Evolutionary conservation across 2,113 vertebrate genomes (phyloP).

Genomic region (Paradoxurus hermaphroditus): DNA sequence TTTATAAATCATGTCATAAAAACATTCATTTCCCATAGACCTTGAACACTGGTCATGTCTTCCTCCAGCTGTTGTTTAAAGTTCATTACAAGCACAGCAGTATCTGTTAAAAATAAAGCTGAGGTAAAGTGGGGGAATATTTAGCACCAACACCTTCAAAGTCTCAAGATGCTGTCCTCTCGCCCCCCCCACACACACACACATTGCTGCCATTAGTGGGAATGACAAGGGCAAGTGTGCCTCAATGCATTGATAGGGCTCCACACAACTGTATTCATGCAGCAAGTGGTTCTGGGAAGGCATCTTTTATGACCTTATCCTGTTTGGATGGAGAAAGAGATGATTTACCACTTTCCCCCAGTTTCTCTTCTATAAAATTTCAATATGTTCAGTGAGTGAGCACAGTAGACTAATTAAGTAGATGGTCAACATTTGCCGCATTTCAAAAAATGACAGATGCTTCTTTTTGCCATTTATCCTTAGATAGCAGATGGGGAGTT

Average conservation of each 20-base stretch:
- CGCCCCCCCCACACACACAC: not conserved
- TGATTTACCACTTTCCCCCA: not conserved
- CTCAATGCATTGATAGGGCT: not conserved
- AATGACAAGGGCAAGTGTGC: not conserved
- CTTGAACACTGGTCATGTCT: conserved; percentile 53
- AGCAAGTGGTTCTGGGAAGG: not conserved
- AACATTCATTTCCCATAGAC: conserved; percentile 54
- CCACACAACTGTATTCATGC: not conserved
- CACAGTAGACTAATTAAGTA: conserved; percentile 23
- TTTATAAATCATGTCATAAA: conserved; percentile 73
- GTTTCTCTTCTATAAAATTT: conserved; percentile 43
- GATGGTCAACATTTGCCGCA: conserved; percentile 20
- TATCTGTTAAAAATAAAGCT: conserved; percentile 15
- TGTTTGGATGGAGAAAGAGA: conserved; percentile 45
- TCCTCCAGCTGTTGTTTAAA: conserved; percentile 58
- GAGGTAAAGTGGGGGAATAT: not conserved
- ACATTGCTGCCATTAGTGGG: not conserved
- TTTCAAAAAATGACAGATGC: not conserved
- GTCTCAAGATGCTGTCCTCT: not conserved
- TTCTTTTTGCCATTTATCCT: not conserved
- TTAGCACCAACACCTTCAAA: not conserved
- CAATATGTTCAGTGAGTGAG: conserved; percentile 1
- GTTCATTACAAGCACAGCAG: not conserved
- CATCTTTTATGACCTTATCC: conserved; percentile 37
- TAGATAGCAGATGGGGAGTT: not conserved